Conservation (phyloP, 2,797 vertebrate species). For the Acanthopagrus latus region DNA sequence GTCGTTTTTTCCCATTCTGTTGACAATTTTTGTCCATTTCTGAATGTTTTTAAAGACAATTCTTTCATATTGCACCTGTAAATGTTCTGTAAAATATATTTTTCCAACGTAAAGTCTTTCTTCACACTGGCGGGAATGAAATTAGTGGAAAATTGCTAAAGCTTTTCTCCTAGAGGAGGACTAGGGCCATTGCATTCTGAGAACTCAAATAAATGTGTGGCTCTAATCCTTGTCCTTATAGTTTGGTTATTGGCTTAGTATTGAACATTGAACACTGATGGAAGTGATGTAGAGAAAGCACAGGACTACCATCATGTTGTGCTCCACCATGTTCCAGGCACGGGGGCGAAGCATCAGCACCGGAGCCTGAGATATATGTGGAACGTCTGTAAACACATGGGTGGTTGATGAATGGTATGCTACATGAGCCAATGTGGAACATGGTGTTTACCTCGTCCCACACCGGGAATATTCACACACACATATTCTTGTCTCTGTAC, state of each 20-base stretch:
- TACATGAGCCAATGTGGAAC: background rate
- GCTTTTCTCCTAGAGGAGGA: too few species aligned
- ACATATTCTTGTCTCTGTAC: background rate
- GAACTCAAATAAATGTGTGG: too few species aligned
- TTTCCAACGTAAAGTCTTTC: background rate
- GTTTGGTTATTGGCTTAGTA: too few species aligned
- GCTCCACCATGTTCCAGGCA: conserved; percentile 89
- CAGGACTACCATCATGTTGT: conserved; percentile 84
- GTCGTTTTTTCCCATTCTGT: too few species aligned
- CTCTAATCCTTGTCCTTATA: too few species aligned
- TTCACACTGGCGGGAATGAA: background rate
- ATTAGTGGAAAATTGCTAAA: background rate
- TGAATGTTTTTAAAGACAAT: too few species aligned
- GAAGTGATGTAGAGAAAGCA: background rate
- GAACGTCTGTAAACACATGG: conserved; percentile 70
- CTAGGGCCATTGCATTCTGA: too few species aligned
- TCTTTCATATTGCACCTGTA: too few species aligned
- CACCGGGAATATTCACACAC: background rate
- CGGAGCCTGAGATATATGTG: conserved; percentile 82
- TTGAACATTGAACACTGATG: background rate
- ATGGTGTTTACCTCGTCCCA: background rate
- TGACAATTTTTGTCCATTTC: too few species aligned
- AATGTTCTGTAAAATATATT: background rate
- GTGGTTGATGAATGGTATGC: background rate
- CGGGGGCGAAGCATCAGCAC: conserved; percentile 89